Base-by-base conservation (phyloP, 2,113 vertebrate species). In the Phaetusa simplex region DNA sequence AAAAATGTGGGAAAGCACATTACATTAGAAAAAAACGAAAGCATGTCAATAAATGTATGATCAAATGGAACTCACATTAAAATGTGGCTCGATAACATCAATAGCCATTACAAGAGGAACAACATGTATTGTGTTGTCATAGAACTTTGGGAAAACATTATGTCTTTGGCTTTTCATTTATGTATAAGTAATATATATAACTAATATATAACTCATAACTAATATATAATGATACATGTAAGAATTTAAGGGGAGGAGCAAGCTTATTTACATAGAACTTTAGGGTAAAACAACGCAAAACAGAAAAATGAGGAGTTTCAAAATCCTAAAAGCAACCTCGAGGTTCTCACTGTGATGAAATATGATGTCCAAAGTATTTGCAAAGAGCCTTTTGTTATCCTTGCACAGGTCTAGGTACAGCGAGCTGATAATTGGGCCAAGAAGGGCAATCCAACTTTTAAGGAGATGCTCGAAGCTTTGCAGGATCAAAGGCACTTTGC, bases 31-130 rank as follows among this genome's bases (percentile, higher is more conserved):
- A 43, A 69, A 92, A 86, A 73, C 50, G 47, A 59, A 79, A 81
- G 55, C 14, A 8, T 78, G 72, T 74, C 88, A 74, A 47, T 79
- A 74, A 73, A 47, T 17, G 27, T 52, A 2, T 2, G 56, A 52
- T 78, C 42, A 81, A 74, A 81, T 74, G 38, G n/a, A 53, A 47
- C 77, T 90, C 2, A 0, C 47, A 12, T 86, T 55, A 74, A 72
- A 78, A 79, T 56, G 52, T 16, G 43, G 83, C 42, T 96, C 96
- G 67, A 95, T 97, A 96, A 65, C 13, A 62, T 97, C 92, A 65
- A 94, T 96, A 90, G 19, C 61, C 69, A 92, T 95, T 92, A 76
- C 21, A 20, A n/a, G 65, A 71, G 64, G 43, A 64, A 40, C 49
- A 67, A 27, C 49, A 20, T 0, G 0, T 32, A 17, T 32, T 42